These are phyloP conservation scores for Emydoidea blandingii DNA, from an alignment of 2,797 vertebrate genomes.

Conservation along the genomic window DNA sequence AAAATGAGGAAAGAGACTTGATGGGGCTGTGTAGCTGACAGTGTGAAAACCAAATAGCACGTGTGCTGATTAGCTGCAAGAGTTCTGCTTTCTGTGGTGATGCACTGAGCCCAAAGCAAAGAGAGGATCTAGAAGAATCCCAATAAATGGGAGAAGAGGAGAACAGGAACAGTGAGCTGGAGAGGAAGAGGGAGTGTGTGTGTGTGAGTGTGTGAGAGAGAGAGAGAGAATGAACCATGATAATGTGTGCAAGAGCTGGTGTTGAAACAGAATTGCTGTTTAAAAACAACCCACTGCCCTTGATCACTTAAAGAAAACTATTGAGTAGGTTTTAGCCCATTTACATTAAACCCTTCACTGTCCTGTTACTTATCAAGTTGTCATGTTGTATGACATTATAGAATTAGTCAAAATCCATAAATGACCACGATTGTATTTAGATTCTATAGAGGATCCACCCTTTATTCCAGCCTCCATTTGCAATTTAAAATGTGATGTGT, in stretches of 20 bases:
- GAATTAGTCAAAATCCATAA: not conserved
- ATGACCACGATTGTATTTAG: not conserved
- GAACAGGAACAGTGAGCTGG: constrained; percentile 42
- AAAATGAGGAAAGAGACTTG: constrained; percentile 76
- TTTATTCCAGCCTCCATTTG: constrained; percentile 12
- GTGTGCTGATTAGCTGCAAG: constrained; percentile 48
- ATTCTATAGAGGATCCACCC: not conserved
- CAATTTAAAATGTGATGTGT: not conserved
- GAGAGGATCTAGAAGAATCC: constrained; percentile 35
- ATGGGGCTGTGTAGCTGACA: constrained; percentile 31
- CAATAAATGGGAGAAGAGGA: constrained; percentile 1
- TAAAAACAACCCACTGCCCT: constrained; percentile 34
- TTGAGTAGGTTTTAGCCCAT: constrained; percentile 44
- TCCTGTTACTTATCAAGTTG: constrained; percentile 24
- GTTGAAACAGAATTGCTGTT: constrained; percentile 1
- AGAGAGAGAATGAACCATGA: constrained; percentile 8
- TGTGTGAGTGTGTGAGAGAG: constrained; percentile 10
- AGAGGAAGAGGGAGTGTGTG: not conserved
- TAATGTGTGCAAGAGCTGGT: constrained; percentile 20
- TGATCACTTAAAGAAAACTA: constrained; percentile 15
- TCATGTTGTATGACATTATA: constrained; percentile 23
- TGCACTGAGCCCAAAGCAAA: constrained; percentile 9
- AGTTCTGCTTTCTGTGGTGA: constrained; percentile 62
- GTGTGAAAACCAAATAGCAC: constrained; percentile 38
- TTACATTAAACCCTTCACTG: constrained; percentile 45